These are phyloP conservation scores for Diadegma fenestrale DNA, from an alignment of 2,888 invertebrate genomes.

Conservation along the genomic window DNA sequence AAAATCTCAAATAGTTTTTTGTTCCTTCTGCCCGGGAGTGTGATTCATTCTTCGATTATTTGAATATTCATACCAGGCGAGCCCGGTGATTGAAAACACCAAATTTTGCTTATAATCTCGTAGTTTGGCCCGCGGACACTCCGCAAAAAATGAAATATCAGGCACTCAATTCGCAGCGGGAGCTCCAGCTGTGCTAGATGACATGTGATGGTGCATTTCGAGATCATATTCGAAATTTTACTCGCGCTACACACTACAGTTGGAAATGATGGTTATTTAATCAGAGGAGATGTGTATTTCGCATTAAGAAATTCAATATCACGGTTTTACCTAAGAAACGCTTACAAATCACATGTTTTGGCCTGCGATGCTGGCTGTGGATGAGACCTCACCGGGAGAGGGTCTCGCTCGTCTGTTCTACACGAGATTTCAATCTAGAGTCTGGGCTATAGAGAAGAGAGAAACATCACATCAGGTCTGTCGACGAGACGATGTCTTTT, in stretches of 20 bases:
- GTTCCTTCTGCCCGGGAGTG: not conserved
- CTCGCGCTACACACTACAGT: not conserved
- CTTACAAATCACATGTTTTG: conserved; percentile 3
- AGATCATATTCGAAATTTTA: not conserved
- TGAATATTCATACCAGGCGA: not conserved
- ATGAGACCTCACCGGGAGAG: conserved; percentile 23
- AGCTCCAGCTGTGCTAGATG: not conserved
- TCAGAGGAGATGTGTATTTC: not conserved
- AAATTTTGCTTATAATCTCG: not conserved
- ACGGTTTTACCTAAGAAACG: not conserved
- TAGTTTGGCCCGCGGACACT: not conserved
- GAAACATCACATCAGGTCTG: conserved; percentile 40
- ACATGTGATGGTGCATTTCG: not conserved
- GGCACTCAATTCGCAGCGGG: not conserved
- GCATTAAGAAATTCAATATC: conserved; percentile 15
- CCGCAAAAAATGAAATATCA: not conserved
- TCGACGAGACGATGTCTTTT: conserved; percentile 35
- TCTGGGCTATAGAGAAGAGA: conserved; percentile 15
- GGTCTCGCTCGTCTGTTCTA: conserved; percentile 40
- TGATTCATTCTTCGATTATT: not conserved
- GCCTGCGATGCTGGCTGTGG: conserved; percentile 14
- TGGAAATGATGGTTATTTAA: not conserved
- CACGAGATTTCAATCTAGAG: conserved; percentile 52
- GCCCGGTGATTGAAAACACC: not conserved
- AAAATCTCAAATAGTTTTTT: not conserved